These are phyloP conservation scores for Sphaerophoria taeniata DNA, from an alignment of 2,888 invertebrate species.

Conservation along the genomic window DNA sequence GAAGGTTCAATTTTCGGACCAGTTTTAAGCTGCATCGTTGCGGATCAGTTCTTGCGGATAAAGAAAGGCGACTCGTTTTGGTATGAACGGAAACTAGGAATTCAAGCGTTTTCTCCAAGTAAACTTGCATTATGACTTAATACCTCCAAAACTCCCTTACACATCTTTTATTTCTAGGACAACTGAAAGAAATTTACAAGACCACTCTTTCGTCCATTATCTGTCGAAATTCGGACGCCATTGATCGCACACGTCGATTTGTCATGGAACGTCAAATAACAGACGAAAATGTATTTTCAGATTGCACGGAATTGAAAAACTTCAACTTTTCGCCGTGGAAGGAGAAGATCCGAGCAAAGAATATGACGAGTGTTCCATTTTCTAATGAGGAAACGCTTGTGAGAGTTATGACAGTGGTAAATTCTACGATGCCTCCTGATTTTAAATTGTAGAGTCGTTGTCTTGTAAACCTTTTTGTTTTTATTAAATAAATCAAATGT, in stretches of 20 bases:
- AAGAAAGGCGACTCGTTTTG: slow-evolving; percentile 94
- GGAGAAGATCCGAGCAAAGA: slow-evolving; percentile 24
- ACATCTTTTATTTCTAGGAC: slow-evolving; percentile 83
- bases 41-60: slow-evolving; percentile 92
- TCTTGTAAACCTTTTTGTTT: slow-evolving; percentile 1
- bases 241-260: slow-evolving; percentile 86
- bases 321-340: slow-evolving; percentile 85
- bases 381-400: slow-evolving; percentile 43
- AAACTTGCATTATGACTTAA: slow-evolving; percentile 73
- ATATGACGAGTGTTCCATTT: slow-evolving; percentile 20
- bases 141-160: not conserved
- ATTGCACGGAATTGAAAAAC: slow-evolving; percentile 86
- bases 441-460: slow-evolving; percentile 45
- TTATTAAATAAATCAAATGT: slow-evolving; percentile 12
- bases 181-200: slow-evolving; percentile 91
- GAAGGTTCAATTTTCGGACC: slow-evolving; percentile 91
- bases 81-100: slow-evolving; percentile 90
- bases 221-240: slow-evolving; percentile 89
- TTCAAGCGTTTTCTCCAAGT: slow-evolving; percentile 88
- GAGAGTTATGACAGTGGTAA: slow-evolving; percentile 29
- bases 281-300: slow-evolving; percentile 85
- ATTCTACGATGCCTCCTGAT: slow-evolving; percentile 49
- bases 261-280: slow-evolving; percentile 87
- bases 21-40: slow-evolving; percentile 91
- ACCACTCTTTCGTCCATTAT: slow-evolving; percentile 89